phyloP scores from a whole-genome alignment of 1,140 invertebrate genomes.

The Hycleus phaleratus region DNA sequence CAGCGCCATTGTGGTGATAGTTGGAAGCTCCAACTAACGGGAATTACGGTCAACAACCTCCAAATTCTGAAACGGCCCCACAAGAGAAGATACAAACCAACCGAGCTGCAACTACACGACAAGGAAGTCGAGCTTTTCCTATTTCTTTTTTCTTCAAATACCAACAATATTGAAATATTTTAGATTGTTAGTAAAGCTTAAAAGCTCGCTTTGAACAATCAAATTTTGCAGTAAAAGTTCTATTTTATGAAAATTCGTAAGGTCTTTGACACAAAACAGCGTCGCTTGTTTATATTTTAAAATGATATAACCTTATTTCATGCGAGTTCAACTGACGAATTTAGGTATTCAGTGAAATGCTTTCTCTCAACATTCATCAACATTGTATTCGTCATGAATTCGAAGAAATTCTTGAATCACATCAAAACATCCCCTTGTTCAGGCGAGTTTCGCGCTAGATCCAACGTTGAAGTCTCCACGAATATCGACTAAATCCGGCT shows the following conservation, averaged over 20 bases:
- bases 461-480: constrained; percentile 15
- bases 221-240: constrained; percentile 7
- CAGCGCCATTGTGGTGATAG: constrained; percentile 34
- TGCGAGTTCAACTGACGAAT: constrained; percentile 16
- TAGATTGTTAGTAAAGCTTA: background rate
- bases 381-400: background rate
- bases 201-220: background rate
- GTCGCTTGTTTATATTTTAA: constrained; percentile 16
- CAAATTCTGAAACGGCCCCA: constrained; percentile 30
- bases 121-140: background rate
- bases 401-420: background rate
- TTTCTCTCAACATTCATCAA: constrained; percentile 9
- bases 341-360: constrained; percentile 18
- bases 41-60: constrained; percentile 39
- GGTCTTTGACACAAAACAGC: constrained; percentile 15
- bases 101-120: background rate
- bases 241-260: background rate
- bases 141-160: background rate
- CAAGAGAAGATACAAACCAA: background rate
- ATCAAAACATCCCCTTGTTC: background rate
- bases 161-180: too few relatives aligned
- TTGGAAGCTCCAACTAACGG: constrained; percentile 35
- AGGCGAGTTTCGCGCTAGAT: constrained; percentile 3
- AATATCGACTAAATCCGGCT: background rate
- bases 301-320: constrained; percentile 22